phyloP scores from a whole-genome alignment of 1,140 invertebrate genomes.

The Bombus confusus region DNA sequence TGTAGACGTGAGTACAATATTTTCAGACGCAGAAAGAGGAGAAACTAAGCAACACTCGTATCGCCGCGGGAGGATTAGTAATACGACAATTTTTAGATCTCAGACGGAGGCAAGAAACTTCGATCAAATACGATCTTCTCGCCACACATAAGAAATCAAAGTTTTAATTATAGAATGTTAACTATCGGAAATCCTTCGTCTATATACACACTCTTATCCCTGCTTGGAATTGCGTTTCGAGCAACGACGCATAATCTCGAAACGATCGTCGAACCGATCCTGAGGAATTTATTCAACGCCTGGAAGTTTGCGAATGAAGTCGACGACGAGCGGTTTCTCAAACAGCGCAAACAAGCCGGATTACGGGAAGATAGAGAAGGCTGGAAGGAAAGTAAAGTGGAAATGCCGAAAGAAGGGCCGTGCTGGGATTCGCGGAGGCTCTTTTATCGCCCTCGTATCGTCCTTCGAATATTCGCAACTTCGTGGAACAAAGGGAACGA shows the following conservation, averaged over 20 bases:
- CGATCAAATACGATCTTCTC: too few species aligned
- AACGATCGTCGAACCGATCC: background rate
- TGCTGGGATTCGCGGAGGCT: too few species aligned
- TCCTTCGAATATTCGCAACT: background rate
- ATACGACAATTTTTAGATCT: too few species aligned
- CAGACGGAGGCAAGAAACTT: too few species aligned
- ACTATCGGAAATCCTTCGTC: background rate
- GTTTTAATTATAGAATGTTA: too few species aligned
- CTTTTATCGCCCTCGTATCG: background rate
- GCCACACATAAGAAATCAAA: too few species aligned
- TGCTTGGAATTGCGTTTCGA: background rate
- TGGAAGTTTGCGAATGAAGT: background rate
- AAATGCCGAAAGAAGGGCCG: background rate
- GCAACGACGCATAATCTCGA: background rate
- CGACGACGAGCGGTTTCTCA: background rate
- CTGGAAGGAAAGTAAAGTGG: slow-evolving; percentile 15
- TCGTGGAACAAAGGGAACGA: background rate
- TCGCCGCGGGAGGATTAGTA: too few species aligned
- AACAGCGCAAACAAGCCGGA: slow-evolving; percentile 23
- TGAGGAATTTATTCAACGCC: background rate
- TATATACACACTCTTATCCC: background rate
- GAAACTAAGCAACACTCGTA: too few species aligned
- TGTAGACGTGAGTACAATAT: too few species aligned
- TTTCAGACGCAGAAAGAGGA: too few species aligned
- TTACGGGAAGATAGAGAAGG: slow-evolving; percentile 9